Evolutionary conservation across 2,797 vertebrate species (phyloP).

Genomic region (Pteropus rufus): DNA sequence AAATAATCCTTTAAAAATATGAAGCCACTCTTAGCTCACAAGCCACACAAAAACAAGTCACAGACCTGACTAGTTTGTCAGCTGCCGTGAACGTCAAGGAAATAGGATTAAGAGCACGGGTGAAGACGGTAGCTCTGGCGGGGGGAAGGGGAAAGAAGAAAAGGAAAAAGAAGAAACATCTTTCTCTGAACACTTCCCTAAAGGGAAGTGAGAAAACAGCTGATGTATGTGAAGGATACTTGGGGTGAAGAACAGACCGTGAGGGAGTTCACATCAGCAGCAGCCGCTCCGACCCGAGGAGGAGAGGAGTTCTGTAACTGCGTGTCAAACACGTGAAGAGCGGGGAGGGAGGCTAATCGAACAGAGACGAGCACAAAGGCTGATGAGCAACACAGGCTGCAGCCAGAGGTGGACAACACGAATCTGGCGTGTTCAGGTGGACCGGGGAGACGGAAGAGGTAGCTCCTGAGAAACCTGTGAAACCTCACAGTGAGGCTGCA

Average conservation of each 20-base stretch:
- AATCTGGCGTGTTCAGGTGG: not conserved
- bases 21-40: not conserved
- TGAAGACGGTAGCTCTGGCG: not conserved
- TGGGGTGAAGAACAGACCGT: not conserved
- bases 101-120: not conserved
- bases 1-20: conserved; percentile 34
- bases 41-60: not conserved
- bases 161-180: not conserved
- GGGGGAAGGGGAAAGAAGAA: too few relatives aligned
- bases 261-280: not conserved
- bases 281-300: not conserved
- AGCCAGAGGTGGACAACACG: not conserved
- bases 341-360: not conserved
- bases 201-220: not conserved
- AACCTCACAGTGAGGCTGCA: not conserved
- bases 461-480: not conserved
- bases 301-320: not conserved
- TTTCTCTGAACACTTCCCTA: not conserved
- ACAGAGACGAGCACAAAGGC: not conserved
- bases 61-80: not conserved
- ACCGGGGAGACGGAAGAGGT: not conserved
- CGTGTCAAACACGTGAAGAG: not conserved
- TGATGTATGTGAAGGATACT: not conserved
- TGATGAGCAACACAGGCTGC: not conserved
- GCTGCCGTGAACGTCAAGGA: not conserved